Evolutionary conservation across 2,797 vertebrate species (phyloP).

Genomic region (Denticeps clupeoides): DNA sequence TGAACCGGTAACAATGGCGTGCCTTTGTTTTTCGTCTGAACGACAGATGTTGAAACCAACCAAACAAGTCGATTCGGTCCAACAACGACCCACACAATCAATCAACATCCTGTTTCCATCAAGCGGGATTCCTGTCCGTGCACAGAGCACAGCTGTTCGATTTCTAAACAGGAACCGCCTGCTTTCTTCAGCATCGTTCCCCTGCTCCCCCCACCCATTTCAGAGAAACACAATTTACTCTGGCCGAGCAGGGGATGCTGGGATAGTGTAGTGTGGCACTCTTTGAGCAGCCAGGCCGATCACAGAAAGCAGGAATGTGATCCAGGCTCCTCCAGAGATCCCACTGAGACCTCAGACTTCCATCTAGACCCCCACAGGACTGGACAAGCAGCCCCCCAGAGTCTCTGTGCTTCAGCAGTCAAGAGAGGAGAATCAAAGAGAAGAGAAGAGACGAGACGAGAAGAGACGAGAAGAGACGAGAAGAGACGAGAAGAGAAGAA

Average conservation of each 20-base stretch:
- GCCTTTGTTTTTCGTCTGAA: neutral
- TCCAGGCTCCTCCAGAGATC: too few species aligned
- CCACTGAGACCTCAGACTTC: too few species aligned
- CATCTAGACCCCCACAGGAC: too few species aligned
- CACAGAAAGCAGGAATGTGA: too few species aligned
- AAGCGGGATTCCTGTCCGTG: conserved; percentile 38
- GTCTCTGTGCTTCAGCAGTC: neutral
- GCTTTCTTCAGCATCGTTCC: conserved; percentile 7
- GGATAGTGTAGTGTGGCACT: too few species aligned
- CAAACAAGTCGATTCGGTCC: conserved; percentile 24
- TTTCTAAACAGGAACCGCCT: conserved; percentile 45
- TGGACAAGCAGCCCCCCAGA: too few species aligned
- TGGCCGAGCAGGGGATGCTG: too few species aligned
- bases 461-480: neutral
- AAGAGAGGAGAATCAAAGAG: too few species aligned
- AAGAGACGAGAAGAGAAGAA: too few species aligned
- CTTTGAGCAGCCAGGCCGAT: too few species aligned
- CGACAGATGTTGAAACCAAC: conserved; percentile 4
- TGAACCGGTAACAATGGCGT: too few species aligned
- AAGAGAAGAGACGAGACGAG: neutral
- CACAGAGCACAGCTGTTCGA: conserved; percentile 54
- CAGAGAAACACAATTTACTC: conserved; percentile 2
- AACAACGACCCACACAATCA: conserved; percentile 23
- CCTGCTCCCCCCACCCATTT: neutral
- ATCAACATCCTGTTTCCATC: conserved; percentile 25